Percentiles rank a stretch among this genome's conserved stretches.
Conservation (phyloP, 1,140 invertebrate species). For the Mya arenaria region DNA sequence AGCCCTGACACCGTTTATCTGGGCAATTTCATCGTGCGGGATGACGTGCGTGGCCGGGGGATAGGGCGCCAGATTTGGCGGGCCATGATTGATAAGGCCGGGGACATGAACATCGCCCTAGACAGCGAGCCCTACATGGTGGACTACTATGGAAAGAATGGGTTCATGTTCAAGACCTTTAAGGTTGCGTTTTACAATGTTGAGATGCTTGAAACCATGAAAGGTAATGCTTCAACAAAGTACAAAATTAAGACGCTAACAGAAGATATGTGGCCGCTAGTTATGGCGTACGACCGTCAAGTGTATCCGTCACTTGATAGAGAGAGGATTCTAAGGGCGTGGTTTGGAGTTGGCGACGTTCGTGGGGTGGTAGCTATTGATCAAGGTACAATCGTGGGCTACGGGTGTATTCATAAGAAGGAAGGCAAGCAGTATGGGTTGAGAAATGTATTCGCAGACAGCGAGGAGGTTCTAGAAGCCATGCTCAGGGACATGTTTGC, state of each 20-base stretch:
- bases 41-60: conserved; percentile 1
- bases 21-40: neutral
- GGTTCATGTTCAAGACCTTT: neutral
- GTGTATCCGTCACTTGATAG: neutral
- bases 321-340: neutral
- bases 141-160: conserved; percentile 8
- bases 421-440: neutral
- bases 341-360: neutral
- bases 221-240: neutral
- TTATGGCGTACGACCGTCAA: conserved; percentile 9
- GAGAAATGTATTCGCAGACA: conserved; percentile 8
- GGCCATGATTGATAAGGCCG: neutral
- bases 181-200: neutral
- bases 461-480: neutral
- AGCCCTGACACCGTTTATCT: neutral
- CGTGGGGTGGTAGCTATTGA: neutral
- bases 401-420: conserved; percentile 4
- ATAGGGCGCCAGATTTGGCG: neutral
- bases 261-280: neutral
- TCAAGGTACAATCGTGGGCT: neutral
- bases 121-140: neutral
- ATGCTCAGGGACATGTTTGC: neutral
- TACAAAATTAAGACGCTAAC: neutral
- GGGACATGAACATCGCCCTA: neutral
- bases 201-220: neutral